phyloP scores from a whole-genome alignment of 2,113 vertebrate species.

The Toxotes jaculatrix region DNA sequence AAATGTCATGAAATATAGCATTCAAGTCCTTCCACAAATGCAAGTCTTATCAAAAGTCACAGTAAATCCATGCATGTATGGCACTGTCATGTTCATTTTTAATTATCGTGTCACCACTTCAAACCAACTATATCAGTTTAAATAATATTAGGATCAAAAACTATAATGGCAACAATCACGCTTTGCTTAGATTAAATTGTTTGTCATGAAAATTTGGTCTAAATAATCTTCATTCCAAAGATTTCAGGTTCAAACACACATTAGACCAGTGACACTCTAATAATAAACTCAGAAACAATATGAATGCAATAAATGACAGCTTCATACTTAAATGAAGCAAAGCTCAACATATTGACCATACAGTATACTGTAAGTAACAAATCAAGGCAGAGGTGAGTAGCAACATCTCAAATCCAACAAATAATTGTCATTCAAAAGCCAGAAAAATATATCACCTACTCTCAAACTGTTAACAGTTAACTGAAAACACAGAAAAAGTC shows the following conservation, averaged over 20 bases:
- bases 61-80: slow-evolving; percentile 42
- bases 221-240: slow-evolving; percentile 23
- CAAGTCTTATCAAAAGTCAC: slow-evolving; percentile 52
- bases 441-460: not conserved
- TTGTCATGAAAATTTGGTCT: slow-evolving; percentile 5
- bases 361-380: slow-evolving; percentile 8
- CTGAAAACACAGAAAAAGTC: slow-evolving; percentile 25
- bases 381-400: slow-evolving; percentile 17
- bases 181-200: slow-evolving; percentile 30
- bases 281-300: slow-evolving; percentile 4
- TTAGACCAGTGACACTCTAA: not conserved
- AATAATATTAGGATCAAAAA: slow-evolving; percentile 6
- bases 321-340: slow-evolving; percentile 10
- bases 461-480: not conserved
- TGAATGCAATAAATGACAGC: slow-evolving; percentile 10
- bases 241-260: slow-evolving; percentile 22
- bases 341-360: slow-evolving; percentile 6
- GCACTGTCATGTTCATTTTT: slow-evolving; percentile 49
- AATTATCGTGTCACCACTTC: slow-evolving; percentile 19
- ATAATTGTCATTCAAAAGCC: slow-evolving; percentile 48
- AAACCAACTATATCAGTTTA: not conserved
- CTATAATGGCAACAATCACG: not conserved
- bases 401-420: not conserved
- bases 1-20: slow-evolving; percentile 52
- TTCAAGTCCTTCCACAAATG: slow-evolving; percentile 33